Percentiles rank a stretch among this genome's conserved stretches.
Evolutionary conservation across 2,113 vertebrate species (phyloP).

Genomic region (Thryonomys swinderianus): DNA sequence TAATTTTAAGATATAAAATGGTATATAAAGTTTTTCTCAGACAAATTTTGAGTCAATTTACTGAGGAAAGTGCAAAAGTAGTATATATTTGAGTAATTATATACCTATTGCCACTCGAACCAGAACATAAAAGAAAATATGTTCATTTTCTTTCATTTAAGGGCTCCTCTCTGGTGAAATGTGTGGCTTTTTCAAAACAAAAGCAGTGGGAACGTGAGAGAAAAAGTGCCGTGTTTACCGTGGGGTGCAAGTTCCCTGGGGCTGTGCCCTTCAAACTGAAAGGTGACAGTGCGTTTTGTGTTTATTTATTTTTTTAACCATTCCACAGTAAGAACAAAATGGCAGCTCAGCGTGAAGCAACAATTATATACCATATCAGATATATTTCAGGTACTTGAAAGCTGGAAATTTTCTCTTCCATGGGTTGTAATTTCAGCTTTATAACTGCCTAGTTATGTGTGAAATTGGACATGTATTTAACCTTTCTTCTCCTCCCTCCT

Average conservation of each 20-base stretch:
- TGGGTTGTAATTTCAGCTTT: background rate
- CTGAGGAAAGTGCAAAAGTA: background rate
- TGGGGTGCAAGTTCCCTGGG: constrained; percentile 26
- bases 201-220: constrained; percentile 17
- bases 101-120: constrained; percentile 37
- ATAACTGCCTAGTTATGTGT: constrained; percentile 29
- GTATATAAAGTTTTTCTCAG: background rate
- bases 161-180: background rate
- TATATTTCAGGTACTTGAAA: constrained; percentile 55
- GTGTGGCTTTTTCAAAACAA: constrained; percentile 44
- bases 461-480: constrained; percentile 53
- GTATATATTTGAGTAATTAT: constrained; percentile 64
- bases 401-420: background rate
- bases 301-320: constrained; percentile 5
- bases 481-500: background rate
- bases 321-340: constrained; percentile 13
- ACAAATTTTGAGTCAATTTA: constrained; percentile 31
- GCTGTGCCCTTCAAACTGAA: constrained; percentile 54
- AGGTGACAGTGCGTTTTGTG: background rate
- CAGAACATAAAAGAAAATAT: constrained; percentile 35
- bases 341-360: constrained; percentile 1
- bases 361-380: background rate
- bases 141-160: constrained; percentile 45
- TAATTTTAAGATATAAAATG: constrained; percentile 26
- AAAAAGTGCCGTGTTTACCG: constrained; percentile 44